Percentiles rank a stretch among this genome's conserved stretches.
These are phyloP conservation scores for Oceanodroma tethys DNA, from an alignment of 2,113 vertebrate genomes.

Conservation along the genomic window DNA sequence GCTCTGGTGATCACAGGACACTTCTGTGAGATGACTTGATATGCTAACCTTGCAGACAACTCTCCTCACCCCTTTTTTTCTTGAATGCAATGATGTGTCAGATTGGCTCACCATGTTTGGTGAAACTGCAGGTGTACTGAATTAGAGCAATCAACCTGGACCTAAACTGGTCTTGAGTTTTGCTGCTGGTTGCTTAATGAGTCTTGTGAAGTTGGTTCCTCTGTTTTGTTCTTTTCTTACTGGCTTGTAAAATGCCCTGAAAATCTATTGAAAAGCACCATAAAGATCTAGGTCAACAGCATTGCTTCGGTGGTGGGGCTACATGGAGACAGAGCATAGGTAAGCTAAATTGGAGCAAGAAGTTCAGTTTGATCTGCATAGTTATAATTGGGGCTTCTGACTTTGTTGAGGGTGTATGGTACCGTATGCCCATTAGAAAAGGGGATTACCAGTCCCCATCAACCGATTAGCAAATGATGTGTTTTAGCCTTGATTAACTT, in stretches of 20 bases:
- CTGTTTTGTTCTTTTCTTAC: not conserved
- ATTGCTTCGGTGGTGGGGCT: not conserved
- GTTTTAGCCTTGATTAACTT: not conserved
- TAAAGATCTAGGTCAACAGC: not conserved
- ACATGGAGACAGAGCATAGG: not conserved
- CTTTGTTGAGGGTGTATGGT: not conserved
- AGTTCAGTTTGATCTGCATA: not conserved
- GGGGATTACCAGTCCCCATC: not conserved
- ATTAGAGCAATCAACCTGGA: not conserved
- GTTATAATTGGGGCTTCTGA: not conserved
- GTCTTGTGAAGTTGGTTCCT: not conserved
- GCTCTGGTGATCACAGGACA: not conserved
- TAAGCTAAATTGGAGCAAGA: not conserved
- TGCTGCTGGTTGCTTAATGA: not conserved
- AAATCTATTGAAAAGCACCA: not conserved
- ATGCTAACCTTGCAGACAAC: not conserved
- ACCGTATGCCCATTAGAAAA: not conserved
- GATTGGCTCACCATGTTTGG: not conserved
- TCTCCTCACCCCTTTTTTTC: not conserved
- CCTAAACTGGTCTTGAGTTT: not conserved
- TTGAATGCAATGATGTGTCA: not conserved
- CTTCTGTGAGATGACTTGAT: not conserved
- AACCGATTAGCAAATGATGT: not conserved
- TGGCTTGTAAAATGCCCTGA: not conserved
- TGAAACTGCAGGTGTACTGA: not conserved